Evolutionary conservation across 2,888 invertebrate species (phyloP).

Genomic region (Julus scandinavius): DNA sequence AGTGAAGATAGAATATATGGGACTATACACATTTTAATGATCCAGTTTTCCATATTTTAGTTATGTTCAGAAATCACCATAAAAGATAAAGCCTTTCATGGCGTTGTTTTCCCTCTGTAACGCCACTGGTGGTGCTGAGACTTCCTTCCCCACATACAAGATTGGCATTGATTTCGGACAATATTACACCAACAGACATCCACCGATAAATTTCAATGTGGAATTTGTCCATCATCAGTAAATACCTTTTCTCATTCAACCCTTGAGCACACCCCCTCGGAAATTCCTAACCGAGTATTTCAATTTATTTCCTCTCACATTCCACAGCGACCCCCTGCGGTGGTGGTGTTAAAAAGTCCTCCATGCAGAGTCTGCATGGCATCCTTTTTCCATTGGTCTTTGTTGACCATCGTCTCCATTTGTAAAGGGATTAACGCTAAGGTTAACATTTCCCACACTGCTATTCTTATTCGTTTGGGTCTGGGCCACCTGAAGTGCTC

Average conservation of each 20-base stretch:
- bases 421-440: constrained; percentile 50
- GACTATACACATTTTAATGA: too few species aligned
- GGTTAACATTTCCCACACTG: constrained; percentile 53
- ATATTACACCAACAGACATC: not conserved
- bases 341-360: constrained; percentile 38
- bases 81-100: too few species aligned
- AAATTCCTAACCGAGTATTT: constrained; percentile 35
- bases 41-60: too few species aligned
- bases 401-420: constrained; percentile 45
- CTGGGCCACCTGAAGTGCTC: constrained; percentile 55
- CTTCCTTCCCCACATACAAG: not conserved
- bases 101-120: too few species aligned
- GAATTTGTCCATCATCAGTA: constrained; percentile 1
- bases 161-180: not conserved
- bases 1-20: too few species aligned
- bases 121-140: not conserved
- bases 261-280: not conserved
- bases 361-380: not conserved
- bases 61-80: too few species aligned
- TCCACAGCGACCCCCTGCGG: constrained; percentile 29
- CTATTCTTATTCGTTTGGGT: not conserved
- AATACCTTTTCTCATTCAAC: not conserved
- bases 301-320: constrained; percentile 5
- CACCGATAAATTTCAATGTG: not conserved
- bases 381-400: not conserved